Percentiles rank a stretch among this genome's conserved stretches.
phyloP scores from a whole-genome alignment of 2,797 vertebrate genomes.

The Myotis pilosus region DNA sequence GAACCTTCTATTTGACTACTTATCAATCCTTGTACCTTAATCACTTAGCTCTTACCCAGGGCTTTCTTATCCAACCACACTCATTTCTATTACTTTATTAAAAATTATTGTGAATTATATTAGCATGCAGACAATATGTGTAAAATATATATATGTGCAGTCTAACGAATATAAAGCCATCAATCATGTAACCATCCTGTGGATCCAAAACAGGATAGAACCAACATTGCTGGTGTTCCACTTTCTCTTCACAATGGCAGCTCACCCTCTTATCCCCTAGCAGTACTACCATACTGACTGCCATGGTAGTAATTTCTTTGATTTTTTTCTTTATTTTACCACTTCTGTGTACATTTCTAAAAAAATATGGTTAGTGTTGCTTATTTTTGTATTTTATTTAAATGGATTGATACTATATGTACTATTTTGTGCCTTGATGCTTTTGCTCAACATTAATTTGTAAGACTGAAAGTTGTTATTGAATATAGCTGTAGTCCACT shows the following conservation, averaged over 20 bases:
- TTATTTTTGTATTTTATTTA: constrained; percentile 30
- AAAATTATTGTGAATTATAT: neutral
- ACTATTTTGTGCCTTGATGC: neutral
- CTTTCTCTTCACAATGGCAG: neutral
- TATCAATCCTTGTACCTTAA: neutral
- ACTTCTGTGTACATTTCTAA: neutral
- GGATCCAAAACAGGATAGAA: neutral
- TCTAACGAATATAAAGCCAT: neutral
- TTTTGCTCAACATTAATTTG: constrained; percentile 27
- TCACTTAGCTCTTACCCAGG: neutral
- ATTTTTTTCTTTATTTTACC: neutral
- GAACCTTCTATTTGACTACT: neutral
- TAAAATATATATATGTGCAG: neutral
- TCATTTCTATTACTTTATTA: constrained; percentile 13
- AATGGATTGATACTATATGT: neutral
- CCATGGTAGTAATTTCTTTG: neutral
- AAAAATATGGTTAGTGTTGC: neutral
- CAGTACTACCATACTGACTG: neutral
- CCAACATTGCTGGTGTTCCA: neutral
- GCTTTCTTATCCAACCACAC: neutral
- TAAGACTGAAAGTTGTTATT: constrained; percentile 26
- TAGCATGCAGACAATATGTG: neutral
- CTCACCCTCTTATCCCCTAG: neutral
- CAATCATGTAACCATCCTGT: neutral
- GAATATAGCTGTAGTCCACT: neutral